A percentile compares a stretch with the other conserved stretches of the same genome.
Evolutionary conservation across 2,797 vertebrate genomes (phyloP).

Genomic region (Borostomias antarcticus): DNA sequence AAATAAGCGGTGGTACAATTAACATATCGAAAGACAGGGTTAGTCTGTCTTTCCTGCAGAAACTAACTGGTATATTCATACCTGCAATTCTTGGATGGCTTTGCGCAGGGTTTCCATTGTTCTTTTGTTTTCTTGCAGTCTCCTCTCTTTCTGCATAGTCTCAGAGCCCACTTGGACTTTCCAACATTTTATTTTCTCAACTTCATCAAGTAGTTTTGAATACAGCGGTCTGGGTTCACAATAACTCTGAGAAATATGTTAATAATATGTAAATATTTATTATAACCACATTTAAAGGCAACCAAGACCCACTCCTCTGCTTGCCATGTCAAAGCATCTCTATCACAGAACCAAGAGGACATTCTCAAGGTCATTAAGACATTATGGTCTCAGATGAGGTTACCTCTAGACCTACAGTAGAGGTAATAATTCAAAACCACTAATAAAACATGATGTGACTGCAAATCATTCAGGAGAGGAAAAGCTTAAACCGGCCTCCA

Average conservation of each 20-base stretch:
- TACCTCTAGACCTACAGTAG: too few relatives aligned
- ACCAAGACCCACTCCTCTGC: neutral
- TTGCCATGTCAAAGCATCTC: neutral
- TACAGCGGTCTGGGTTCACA: constrained; percentile 80
- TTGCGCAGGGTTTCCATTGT: constrained; percentile 89
- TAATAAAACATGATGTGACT: neutral
- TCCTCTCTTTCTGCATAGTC: constrained; percentile 83
- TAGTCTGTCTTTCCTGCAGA: too few relatives aligned
- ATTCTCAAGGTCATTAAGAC: too few relatives aligned
- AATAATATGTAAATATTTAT: constrained; percentile 43
- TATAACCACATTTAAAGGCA: constrained; percentile 18
- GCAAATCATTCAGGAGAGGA: neutral
- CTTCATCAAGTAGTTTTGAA: constrained; percentile 89
- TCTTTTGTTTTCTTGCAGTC: constrained; percentile 85
- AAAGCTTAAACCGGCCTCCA: neutral
- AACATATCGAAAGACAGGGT: too few relatives aligned
- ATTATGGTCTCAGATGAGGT: too few relatives aligned
- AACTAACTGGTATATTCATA: constrained; percentile 38
- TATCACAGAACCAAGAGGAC: neutral
- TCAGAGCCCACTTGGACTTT: constrained; percentile 84
- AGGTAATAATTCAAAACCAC: neutral
- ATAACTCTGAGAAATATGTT: constrained; percentile 68
- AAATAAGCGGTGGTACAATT: constrained; percentile 28
- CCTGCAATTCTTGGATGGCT: constrained; percentile 94
- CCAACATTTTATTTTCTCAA: constrained; percentile 92